These are phyloP conservation scores for Troglohyphantes excavatus DNA, from an alignment of 2,888 invertebrate genomes.

Conservation along the genomic window DNA sequence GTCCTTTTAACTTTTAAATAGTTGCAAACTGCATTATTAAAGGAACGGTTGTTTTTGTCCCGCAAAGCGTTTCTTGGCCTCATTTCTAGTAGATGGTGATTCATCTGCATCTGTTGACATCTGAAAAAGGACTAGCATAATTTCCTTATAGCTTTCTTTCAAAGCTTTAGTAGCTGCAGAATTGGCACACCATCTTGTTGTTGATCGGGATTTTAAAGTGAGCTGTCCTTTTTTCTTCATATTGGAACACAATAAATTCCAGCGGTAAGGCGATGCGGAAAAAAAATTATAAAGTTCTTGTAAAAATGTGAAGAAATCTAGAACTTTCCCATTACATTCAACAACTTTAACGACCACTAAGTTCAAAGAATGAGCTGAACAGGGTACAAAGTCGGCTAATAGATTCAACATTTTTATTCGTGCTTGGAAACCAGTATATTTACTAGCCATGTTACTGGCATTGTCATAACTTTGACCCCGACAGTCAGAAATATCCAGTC, in stretches of 20 bases:
- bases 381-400: constrained; percentile 22
- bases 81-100: constrained; percentile 1
- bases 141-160: constrained; percentile 18
- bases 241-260: background rate
- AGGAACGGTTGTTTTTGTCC: too few relatives aligned
- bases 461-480: constrained; percentile 20
- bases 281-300: constrained; percentile 32
- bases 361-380: constrained; percentile 18
- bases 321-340: constrained; percentile 5
- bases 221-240: background rate
- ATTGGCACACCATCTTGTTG: constrained; percentile 21
- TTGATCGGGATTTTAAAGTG: background rate
- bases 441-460: constrained; percentile 30
- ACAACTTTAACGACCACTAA: constrained; percentile 15
- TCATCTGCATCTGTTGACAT: constrained; percentile 2
- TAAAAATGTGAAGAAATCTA: constrained; percentile 4
- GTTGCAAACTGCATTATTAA: too few relatives aligned
- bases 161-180: constrained; percentile 30
- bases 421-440: constrained; percentile 1
- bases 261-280: constrained; percentile 26
- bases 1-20: too few relatives aligned
- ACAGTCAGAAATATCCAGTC: background rate
- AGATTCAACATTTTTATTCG: background rate
- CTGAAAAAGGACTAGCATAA: background rate
- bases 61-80: too few relatives aligned